phyloP scores from a whole-genome alignment of 2,888 invertebrate species.

The Syrista parreyssii region DNA sequence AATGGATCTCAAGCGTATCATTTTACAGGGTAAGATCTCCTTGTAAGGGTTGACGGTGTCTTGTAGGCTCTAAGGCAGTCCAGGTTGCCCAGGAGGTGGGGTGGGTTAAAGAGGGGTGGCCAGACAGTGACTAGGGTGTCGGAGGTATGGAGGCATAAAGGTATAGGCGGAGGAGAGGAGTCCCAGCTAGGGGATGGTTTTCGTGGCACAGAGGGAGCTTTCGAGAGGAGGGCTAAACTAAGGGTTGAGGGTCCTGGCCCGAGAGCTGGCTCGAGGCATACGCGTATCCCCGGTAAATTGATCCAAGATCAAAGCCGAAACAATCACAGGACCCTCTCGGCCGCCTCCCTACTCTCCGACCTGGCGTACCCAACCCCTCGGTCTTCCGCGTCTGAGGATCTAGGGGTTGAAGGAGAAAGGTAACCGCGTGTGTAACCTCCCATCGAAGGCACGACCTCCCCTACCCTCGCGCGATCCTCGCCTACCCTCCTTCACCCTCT shows the following conservation, averaged over 20 bases:
- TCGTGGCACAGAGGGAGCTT: background rate
- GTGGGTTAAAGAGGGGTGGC: background rate
- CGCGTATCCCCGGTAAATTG: slow-evolving; percentile 64
- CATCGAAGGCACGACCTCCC: slow-evolving; percentile 35
- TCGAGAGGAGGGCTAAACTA: slow-evolving; percentile 2
- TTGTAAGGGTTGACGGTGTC: slow-evolving; percentile 5
- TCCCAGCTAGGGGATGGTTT: no score
- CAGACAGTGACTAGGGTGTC: background rate
- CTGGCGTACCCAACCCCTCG: background rate
- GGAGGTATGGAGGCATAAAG: slow-evolving; percentile 11
- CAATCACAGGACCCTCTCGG: slow-evolving; percentile 63
- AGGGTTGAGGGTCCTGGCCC: slow-evolving; percentile 10
- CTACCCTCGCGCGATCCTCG: slow-evolving; percentile 1
- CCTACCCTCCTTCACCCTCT: background rate
- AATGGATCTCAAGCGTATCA: slow-evolving; percentile 57
- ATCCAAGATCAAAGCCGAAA: slow-evolving; percentile 66
- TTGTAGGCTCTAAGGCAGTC: no score
- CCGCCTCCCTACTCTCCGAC: slow-evolving; percentile 22
- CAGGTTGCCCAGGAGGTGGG: slow-evolving; percentile 31
- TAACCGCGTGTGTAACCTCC: slow-evolving; percentile 62
- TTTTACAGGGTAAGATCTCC: slow-evolving; percentile 48
- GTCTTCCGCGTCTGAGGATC: slow-evolving; percentile 16
- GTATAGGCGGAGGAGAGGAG: slow-evolving; percentile 10
- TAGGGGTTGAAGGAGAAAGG: slow-evolving; percentile 41
- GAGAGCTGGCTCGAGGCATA: slow-evolving; percentile 48